phyloP scores from a whole-genome alignment of 2,888 invertebrate species.

The Galeruca laticollis region DNA sequence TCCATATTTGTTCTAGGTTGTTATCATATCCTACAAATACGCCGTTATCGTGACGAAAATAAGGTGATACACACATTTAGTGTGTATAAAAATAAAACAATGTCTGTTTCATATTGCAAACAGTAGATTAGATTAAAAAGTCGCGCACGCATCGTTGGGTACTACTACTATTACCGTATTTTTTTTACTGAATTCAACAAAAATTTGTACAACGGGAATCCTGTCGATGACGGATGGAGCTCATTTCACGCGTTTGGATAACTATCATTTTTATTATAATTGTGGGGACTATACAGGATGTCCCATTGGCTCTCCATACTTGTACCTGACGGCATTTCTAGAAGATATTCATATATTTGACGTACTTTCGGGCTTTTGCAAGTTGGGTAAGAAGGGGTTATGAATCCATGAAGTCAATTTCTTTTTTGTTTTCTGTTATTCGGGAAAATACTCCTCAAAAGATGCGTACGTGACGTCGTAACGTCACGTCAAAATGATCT shows the following conservation, averaged over 20 bases:
- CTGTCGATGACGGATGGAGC: neutral
- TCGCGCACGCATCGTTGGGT: constrained; percentile 12
- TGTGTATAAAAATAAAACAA: constrained; percentile 35
- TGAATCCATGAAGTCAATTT: no score
- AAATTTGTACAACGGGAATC: neutral
- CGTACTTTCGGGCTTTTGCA: no score
- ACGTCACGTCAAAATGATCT: no score
- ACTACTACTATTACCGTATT: constrained; percentile 15
- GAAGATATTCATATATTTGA: no score
- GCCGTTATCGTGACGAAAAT: constrained; percentile 27
- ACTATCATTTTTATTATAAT: neutral
- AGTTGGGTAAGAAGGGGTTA: no score
- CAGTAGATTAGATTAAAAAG: constrained; percentile 46
- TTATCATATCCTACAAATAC: constrained; percentile 28
- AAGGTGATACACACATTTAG: constrained; percentile 31
- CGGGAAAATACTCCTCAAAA: no score
- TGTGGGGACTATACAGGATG: neutral
- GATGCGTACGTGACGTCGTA: no score
- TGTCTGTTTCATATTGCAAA: constrained; percentile 42
- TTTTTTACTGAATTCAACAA: neutral
- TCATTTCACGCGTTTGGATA: neutral
- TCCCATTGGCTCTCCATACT: no score
- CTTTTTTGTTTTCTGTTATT: no score
- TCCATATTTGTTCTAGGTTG: constrained; percentile 42
- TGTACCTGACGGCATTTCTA: no score